Evolutionary conservation across 2,888 invertebrate genomes (phyloP).

Genomic region (Cheilosia vulpina): DNA sequence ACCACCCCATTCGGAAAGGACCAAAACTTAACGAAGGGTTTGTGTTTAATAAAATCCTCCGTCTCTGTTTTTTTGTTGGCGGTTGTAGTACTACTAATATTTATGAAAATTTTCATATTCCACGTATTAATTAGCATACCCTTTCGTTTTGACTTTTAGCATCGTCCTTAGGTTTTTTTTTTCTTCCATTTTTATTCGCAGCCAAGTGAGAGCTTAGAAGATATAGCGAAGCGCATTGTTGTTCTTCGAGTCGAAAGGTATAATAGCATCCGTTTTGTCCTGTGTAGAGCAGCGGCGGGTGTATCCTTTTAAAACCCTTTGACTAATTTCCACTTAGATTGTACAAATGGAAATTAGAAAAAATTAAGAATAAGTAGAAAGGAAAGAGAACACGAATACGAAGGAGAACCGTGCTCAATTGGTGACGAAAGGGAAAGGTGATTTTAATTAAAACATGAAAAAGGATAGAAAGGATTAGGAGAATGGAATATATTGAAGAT

Average conservation of each 20-base stretch:
- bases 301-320: constrained; percentile 54
- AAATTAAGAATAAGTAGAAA: constrained; percentile 26
- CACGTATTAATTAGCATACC: constrained; percentile 65
- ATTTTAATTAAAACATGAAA: constrained; percentile 69
- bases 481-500: constrained; percentile 47
- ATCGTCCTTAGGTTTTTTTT: constrained; percentile 8
- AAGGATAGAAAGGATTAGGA: constrained; percentile 17
- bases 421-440: constrained; percentile 16
- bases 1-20: not conserved
- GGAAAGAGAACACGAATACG: not conserved
- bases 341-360: constrained; percentile 55
- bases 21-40: constrained; percentile 2
- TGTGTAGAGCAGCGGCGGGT: not conserved
- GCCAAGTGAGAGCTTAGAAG: constrained; percentile 15
- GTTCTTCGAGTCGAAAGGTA: constrained; percentile 26
- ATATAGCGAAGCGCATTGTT: constrained; percentile 38
- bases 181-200: not conserved
- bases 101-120: constrained; percentile 61
- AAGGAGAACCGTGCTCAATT: not conserved
- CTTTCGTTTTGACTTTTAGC: constrained; percentile 1
- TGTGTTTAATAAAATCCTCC: constrained; percentile 31
- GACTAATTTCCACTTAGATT: constrained; percentile 72
- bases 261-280: constrained; percentile 40
- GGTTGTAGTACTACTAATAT: constrained; percentile 24
- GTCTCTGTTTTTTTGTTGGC: not conserved